phyloP scores from a whole-genome alignment of 2,888 invertebrate species.

The Scaptomyza flava region DNA sequence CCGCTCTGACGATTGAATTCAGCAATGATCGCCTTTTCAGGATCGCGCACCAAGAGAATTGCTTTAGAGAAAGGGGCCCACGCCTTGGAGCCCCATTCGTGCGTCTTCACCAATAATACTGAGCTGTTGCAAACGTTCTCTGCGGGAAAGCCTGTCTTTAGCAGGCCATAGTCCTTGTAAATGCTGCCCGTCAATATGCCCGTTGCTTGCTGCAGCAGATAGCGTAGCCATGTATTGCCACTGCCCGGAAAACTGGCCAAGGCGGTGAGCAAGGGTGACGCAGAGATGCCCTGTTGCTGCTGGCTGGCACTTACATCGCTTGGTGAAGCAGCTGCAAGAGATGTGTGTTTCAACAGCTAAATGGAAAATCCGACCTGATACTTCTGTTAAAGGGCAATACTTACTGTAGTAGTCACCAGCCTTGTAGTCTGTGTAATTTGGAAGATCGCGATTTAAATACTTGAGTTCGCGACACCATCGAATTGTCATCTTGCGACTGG shows the following conservation, averaged over 20 bases:
- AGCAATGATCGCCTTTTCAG: slow-evolving; percentile 88
- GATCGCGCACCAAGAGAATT: slow-evolving; percentile 89
- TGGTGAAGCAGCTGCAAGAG: slow-evolving; percentile 59
- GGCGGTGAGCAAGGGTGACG: slow-evolving; percentile 84
- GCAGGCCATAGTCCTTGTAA: slow-evolving; percentile 91
- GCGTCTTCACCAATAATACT: slow-evolving; percentile 91
- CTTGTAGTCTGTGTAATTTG: slow-evolving; percentile 72
- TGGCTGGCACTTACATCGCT: slow-evolving; percentile 52
- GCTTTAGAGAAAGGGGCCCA: slow-evolving; percentile 88
- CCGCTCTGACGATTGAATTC: slow-evolving; percentile 93
- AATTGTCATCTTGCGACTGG: slow-evolving; percentile 82
- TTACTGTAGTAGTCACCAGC: slow-evolving; percentile 70
- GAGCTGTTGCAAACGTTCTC: slow-evolving; percentile 91
- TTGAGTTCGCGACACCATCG: slow-evolving; percentile 84
- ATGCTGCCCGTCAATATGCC: slow-evolving; percentile 92
- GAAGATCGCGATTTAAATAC: slow-evolving; percentile 80
- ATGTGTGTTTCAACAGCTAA: background rate
- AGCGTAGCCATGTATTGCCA: slow-evolving; percentile 93
- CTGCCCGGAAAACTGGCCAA: slow-evolving; percentile 93
- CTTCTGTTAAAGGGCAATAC: slow-evolving; percentile 8
- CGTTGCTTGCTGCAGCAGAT: slow-evolving; percentile 91
- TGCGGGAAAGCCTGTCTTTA: slow-evolving; percentile 92
- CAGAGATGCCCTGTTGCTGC: slow-evolving; percentile 42
- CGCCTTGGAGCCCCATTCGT: slow-evolving; percentile 88
- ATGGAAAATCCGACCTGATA: too few species aligned